These are phyloP conservation scores for Theocolax elegans DNA, from an alignment of 1,140 invertebrate genomes.

Conservation along the genomic window DNA sequence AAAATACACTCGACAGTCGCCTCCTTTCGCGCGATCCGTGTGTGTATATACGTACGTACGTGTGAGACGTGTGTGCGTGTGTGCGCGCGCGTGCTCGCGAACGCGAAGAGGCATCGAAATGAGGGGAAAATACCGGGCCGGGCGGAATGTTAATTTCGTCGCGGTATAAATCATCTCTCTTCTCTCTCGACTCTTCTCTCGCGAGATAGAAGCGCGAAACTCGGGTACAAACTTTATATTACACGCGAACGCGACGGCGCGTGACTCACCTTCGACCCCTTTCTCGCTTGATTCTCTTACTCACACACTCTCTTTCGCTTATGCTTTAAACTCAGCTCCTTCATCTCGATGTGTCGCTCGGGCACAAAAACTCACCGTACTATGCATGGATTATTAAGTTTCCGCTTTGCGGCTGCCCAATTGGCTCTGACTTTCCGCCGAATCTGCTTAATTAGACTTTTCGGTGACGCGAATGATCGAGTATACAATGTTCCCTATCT, in stretches of 20 bases:
- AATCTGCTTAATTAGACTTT: constrained; percentile 6
- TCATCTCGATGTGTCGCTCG: not conserved
- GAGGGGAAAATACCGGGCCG: constrained; percentile 53
- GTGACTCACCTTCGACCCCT: constrained; percentile 51
- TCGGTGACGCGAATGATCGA: too few species aligned
- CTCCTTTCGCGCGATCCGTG: not conserved
- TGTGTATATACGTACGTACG: not conserved
- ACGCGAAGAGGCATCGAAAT: constrained; percentile 47
- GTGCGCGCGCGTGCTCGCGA: not conserved
- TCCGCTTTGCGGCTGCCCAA: constrained; percentile 23
- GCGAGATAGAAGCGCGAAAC: constrained; percentile 23
- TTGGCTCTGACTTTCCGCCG: constrained; percentile 6
- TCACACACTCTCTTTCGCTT: not conserved
- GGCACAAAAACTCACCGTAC: constrained; percentile 1
- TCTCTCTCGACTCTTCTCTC: not conserved
- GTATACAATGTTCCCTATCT: too few species aligned
- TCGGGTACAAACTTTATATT: constrained; percentile 48
- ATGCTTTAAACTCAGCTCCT: too few species aligned
- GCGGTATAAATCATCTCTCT: constrained; percentile 52
- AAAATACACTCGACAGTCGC: constrained; percentile 31
- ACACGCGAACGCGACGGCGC: constrained; percentile 36
- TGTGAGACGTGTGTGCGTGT: too few species aligned
- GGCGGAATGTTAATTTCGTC: constrained; percentile 56
- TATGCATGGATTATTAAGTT: constrained; percentile 43
- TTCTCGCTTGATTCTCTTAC: not conserved